These are phyloP conservation scores for Macrobrachium nipponense DNA, from an alignment of 1,140 invertebrate species.

Conservation along the genomic window DNA sequence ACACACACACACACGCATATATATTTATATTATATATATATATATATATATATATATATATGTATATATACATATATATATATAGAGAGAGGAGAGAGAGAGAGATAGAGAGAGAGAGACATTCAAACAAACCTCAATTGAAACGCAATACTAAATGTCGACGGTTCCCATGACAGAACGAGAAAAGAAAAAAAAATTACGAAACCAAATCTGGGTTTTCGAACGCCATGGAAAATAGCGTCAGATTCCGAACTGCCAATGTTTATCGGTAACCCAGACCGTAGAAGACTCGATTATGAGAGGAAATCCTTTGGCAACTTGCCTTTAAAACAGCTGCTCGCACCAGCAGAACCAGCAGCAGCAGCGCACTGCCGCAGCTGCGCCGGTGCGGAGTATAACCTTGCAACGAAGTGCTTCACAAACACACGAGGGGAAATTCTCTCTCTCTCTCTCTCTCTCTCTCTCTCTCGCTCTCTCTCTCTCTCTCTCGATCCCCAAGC, in stretches of 20 bases:
- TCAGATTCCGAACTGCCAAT: no score
- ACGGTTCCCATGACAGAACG: no score
- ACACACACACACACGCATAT: neutral
- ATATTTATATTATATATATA: neutral
- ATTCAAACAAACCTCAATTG: neutral
- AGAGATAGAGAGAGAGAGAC: slow-evolving; percentile 24
- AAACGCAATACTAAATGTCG: neutral
- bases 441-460: slow-evolving; percentile 17
- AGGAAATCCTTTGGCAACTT: no score
- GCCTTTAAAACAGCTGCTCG: no score
- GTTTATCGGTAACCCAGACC: no score
- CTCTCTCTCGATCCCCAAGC: no score
- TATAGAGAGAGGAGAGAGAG: slow-evolving; percentile 20
- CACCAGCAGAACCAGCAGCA: no score
- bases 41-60: neutral
- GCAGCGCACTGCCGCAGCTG: no score
- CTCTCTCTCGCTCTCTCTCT: neutral
- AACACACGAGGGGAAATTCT: neutral
- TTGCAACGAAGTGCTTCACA: neutral
- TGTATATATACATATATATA: neutral
- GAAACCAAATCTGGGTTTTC: no score
- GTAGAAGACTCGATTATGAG: no score
- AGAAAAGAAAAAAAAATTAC: no score
- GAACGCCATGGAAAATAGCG: no score
- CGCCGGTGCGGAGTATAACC: neutral